phyloP scores from a whole-genome alignment of 2,113 vertebrate genomes.

The Etheostoma spectabile region DNA sequence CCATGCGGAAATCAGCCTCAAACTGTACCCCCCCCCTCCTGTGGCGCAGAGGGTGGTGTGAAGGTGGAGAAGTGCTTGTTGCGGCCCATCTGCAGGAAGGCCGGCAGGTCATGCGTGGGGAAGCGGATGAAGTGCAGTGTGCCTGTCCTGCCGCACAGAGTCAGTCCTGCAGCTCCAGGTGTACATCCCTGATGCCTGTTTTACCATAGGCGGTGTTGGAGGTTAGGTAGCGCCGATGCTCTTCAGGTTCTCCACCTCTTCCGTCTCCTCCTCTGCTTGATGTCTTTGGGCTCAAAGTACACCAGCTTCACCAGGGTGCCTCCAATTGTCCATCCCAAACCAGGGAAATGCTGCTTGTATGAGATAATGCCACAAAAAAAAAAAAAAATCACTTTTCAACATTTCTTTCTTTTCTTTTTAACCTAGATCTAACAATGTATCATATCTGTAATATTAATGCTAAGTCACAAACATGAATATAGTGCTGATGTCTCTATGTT shows the following conservation, averaged over 20 bases:
- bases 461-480: neutral
- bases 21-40: slow-evolving; percentile 98
- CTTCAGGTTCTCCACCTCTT: slow-evolving; percentile 97
- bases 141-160: slow-evolving; percentile 93
- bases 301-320: slow-evolving; percentile 98
- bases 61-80: slow-evolving; percentile 98
- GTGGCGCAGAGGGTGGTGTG: slow-evolving; percentile 97
- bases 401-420: neutral
- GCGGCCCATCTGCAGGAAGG: slow-evolving; percentile 96
- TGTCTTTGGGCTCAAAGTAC: slow-evolving; percentile 99
- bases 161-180: slow-evolving; percentile 94
- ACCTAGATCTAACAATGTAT: neutral
- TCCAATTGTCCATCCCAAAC: slow-evolving; percentile 99
- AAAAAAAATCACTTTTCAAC: neutral
- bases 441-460: neutral
- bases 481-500: neutral
- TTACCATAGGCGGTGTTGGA: slow-evolving; percentile 94
- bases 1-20: slow-evolving; percentile 95
- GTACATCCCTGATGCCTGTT: slow-evolving; percentile 94
- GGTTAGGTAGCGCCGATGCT: slow-evolving; percentile 97
- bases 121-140: slow-evolving; percentile 99
- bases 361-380: neutral
- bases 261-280: slow-evolving; percentile 96
- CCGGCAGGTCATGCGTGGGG: slow-evolving; percentile 96
- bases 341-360: slow-evolving; percentile 91